Percentiles rank a stretch among this genome's conserved stretches.
Evolutionary conservation across 2,113 vertebrate species (phyloP).

Genomic region (Carassius carassius): DNA sequence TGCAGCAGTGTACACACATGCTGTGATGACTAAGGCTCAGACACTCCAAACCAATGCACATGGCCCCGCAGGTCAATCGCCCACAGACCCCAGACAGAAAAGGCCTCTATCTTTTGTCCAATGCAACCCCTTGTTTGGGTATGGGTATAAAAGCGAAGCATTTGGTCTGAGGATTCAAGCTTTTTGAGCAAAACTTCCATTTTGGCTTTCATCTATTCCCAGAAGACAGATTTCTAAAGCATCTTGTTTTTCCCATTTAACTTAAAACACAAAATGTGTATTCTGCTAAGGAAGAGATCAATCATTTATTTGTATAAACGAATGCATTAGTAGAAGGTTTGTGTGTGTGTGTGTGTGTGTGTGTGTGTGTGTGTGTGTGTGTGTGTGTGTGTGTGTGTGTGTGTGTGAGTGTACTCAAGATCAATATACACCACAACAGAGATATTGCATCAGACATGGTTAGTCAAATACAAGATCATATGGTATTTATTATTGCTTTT

Average conservation of each 20-base stretch:
- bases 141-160: conserved; percentile 40
- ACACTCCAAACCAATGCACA: conserved; percentile 49
- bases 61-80: conserved; percentile 40
- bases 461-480: not conserved
- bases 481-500: not conserved
- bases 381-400: not conserved
- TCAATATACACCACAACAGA: not conserved
- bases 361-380: not conserved
- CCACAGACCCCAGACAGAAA: conserved; percentile 17
- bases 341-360: not conserved
- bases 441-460: not conserved
- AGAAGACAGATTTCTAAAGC: not conserved
- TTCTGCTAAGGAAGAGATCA: not conserved
- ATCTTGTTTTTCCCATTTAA: not conserved
- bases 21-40: conserved; percentile 58
- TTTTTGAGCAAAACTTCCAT: not conserved
- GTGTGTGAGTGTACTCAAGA: not conserved
- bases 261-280: not conserved
- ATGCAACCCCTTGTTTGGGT: conserved; percentile 38
- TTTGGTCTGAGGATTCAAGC: not conserved
- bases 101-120: conserved; percentile 31
- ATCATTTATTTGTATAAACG: not conserved
- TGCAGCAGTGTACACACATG: conserved; percentile 68
- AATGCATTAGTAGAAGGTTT: not conserved
- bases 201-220: not conserved